Percentiles rank a stretch among this genome's conserved stretches.
Conservation (phyloP, 2,797 vertebrate species). For the Glyptemys insculpta region DNA sequence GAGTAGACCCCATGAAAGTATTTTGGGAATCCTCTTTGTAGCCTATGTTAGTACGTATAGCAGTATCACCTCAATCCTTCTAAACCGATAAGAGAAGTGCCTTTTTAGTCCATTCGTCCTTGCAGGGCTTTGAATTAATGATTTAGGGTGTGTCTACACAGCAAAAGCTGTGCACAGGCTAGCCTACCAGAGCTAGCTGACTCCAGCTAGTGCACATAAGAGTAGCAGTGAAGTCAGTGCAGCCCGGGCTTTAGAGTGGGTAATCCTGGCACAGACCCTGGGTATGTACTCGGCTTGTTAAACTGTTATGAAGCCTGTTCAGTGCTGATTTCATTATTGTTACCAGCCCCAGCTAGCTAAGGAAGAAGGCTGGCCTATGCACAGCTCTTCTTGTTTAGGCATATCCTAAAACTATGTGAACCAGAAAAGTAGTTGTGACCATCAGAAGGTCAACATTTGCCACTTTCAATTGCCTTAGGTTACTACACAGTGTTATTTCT, state of each 20-base stretch:
- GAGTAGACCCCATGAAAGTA: accelerated
- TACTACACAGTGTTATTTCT: neutral
- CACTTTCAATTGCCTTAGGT: neutral
- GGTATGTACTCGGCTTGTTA: neutral
- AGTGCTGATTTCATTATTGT: neutral
- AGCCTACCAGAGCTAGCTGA: neutral
- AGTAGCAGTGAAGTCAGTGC: neutral
- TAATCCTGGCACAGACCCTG: neutral
- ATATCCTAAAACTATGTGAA: neutral
- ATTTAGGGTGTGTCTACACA: neutral
- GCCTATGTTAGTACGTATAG: accelerated
- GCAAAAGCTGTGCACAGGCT: neutral
- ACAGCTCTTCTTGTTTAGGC: neutral
- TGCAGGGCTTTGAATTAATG: neutral
- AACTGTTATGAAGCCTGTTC: neutral
- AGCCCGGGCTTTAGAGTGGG: neutral
- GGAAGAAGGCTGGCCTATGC: neutral
- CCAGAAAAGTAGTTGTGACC: neutral
- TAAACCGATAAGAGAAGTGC: neutral
- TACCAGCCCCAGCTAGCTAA: neutral
- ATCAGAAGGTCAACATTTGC: neutral
- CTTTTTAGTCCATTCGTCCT: neutral
- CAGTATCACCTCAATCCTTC: neutral
- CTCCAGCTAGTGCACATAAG: neutral
- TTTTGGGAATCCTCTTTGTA: too few species aligned